Percentiles rank a stretch among this genome's conserved stretches.
Evolutionary conservation across 2,113 vertebrate genomes (phyloP).

Genomic region (Bos taurus): DNA sequence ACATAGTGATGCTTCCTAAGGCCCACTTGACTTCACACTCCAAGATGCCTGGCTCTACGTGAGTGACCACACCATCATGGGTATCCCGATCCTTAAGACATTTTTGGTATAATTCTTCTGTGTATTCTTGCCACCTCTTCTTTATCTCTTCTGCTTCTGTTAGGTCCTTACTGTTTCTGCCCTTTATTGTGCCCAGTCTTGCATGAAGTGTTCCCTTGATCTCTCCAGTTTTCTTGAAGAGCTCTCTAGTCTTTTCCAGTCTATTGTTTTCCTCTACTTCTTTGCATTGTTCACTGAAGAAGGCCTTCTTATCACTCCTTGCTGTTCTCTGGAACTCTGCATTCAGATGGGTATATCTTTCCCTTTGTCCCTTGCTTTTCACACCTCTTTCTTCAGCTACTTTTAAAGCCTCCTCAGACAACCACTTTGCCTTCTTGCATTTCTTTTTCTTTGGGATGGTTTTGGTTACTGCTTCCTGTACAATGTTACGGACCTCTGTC

Average conservation of each 20-base stretch:
- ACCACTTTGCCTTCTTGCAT: background rate
- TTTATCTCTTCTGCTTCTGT: background rate
- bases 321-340: background rate
- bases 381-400: background rate
- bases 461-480: background rate
- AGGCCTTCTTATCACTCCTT: background rate
- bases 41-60: background rate
- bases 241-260: background rate
- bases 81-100: background rate
- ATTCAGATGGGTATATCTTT: background rate
- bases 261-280: background rate
- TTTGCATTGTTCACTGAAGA: background rate
- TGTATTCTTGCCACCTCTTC: background rate
- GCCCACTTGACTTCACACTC: background rate
- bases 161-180: background rate
- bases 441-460: background rate
- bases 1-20: fast-evolving
- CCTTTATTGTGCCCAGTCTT: background rate
- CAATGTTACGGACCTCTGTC: background rate
- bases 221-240: background rate
- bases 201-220: background rate
- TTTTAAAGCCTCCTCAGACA: background rate
- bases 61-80: background rate
- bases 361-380: background rate
- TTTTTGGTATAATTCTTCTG: background rate